Evolutionary conservation across 2,888 invertebrate species (phyloP).

Genomic region (Emmelina monodactyla): DNA sequence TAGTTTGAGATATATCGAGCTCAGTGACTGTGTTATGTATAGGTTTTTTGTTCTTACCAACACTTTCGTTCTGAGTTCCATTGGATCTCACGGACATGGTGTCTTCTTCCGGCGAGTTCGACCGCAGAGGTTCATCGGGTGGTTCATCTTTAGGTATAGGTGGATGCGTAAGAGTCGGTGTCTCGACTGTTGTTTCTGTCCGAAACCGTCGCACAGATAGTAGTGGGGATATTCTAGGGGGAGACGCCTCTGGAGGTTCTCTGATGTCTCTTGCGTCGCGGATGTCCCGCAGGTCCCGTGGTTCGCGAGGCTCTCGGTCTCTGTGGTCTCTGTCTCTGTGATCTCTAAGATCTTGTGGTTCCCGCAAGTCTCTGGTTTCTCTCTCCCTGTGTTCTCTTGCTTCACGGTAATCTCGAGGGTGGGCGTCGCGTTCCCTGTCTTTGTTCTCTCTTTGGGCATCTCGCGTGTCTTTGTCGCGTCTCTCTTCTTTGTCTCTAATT

Average conservation of each 20-base stretch:
- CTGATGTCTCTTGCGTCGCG: slow-evolving; percentile 39
- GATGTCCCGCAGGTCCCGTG: slow-evolving; percentile 38
- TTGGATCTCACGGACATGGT: slow-evolving; percentile 62
- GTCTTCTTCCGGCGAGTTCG: slow-evolving; percentile 68
- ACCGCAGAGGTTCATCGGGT: slow-evolving; percentile 58
- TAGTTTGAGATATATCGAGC: no score
- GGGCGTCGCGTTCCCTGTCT: slow-evolving; percentile 15
- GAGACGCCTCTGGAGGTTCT: slow-evolving; percentile 51
- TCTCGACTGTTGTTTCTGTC: slow-evolving; percentile 40
- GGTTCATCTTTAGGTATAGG: slow-evolving; percentile 63
- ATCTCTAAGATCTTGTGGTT: slow-evolving; percentile 34
- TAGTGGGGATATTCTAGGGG: slow-evolving; percentile 54
- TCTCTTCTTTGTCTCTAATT: slow-evolving; percentile 43
- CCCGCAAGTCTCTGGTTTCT: slow-evolving; percentile 33
- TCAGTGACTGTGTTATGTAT: no score
- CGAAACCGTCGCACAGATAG: slow-evolving; percentile 57
- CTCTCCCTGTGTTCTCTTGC: slow-evolving; percentile 36
- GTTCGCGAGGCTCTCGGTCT: slow-evolving; percentile 26
- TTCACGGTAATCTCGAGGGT: slow-evolving; percentile 24
- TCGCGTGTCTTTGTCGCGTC: slow-evolving; percentile 41
- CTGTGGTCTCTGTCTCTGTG: slow-evolving; percentile 24
- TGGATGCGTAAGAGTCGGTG: slow-evolving; percentile 48
- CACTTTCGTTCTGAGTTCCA: slow-evolving; percentile 60
- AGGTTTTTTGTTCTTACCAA: slow-evolving; percentile 43
- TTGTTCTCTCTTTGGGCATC: slow-evolving; percentile 42